A percentile compares a stretch with the other conserved stretches of the same genome.
Conservation (phyloP, 1,140 invertebrate genomes). For the Atta colombica region DNA sequence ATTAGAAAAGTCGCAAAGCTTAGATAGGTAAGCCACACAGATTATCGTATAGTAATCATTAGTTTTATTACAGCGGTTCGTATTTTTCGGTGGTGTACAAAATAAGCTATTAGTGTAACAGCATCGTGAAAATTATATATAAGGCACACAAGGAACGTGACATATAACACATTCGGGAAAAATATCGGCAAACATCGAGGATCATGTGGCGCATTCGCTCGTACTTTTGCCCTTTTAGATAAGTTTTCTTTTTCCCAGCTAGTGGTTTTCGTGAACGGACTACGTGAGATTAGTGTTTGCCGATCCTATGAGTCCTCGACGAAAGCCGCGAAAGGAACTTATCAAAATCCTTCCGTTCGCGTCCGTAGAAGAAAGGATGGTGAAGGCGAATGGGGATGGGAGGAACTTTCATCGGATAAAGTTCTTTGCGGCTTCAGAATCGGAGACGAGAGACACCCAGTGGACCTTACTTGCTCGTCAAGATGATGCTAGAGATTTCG, state of each 20-base stretch:
- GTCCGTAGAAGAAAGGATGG: slow-evolving; percentile 20
- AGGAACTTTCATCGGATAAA: slow-evolving; percentile 68
- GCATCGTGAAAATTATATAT: slow-evolving; percentile 18
- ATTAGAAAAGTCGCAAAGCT: too few species aligned
- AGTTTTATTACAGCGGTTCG: neutral
- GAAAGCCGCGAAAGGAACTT: slow-evolving; percentile 46
- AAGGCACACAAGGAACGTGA: slow-evolving; percentile 1
- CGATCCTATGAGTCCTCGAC: neutral
- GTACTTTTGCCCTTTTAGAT: neutral
- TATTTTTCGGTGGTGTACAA: neutral
- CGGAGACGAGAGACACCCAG: slow-evolving; percentile 40
- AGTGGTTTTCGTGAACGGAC: slow-evolving; percentile 21
- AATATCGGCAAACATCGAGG: slow-evolving; percentile 34
- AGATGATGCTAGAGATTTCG: slow-evolving; percentile 50
- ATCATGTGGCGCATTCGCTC: neutral
- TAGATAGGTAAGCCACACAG: too few species aligned
- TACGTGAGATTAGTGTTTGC: slow-evolving; percentile 16
- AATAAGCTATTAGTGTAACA: neutral
- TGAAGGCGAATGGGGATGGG: neutral
- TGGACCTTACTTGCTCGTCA: slow-evolving; percentile 29
- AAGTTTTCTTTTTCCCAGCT: neutral
- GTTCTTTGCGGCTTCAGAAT: slow-evolving; percentile 49
- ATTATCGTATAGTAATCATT: too few species aligned
- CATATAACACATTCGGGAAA: neutral
- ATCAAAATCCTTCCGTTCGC: slow-evolving; percentile 53